phyloP scores from a whole-genome alignment of 2,113 vertebrate genomes.

The Bothrops jararaca region DNA sequence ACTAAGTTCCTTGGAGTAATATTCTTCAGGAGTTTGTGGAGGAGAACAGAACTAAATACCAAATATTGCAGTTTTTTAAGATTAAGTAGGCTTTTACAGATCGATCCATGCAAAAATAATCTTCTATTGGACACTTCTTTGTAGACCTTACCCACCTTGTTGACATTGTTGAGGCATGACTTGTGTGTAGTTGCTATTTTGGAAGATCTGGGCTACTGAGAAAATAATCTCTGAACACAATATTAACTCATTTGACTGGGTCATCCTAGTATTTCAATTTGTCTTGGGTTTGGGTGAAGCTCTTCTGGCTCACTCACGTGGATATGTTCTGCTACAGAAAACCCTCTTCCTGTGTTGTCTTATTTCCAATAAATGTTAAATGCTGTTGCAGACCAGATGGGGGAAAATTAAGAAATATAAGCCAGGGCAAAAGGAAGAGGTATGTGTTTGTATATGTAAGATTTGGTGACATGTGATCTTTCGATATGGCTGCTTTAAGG shows the following conservation, averaged over 20 bases:
- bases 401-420: conserved; percentile 42
- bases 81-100: background rate
- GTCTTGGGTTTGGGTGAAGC: background rate
- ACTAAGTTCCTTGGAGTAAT: background rate
- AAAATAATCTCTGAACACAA: background rate
- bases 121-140: background rate
- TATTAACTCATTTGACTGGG: background rate
- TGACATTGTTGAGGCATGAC: background rate
- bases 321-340: background rate
- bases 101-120: background rate
- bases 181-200: background rate
- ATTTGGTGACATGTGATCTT: conserved; percentile 18
- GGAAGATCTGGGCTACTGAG: background rate
- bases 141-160: background rate
- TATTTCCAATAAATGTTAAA: background rate
- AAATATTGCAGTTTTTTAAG: background rate
- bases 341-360: conserved; percentile 7
- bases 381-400: conserved; percentile 18
- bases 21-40: background rate
- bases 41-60: background rate
- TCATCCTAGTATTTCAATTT: conserved; percentile 9
- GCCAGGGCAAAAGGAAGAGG: conserved; percentile 30
- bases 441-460: background rate
- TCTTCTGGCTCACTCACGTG: background rate
- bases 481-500: conserved; percentile 5